Evolutionary conservation across 2,113 vertebrate species (phyloP).

Genomic region (Actenoides hombroni): DNA sequence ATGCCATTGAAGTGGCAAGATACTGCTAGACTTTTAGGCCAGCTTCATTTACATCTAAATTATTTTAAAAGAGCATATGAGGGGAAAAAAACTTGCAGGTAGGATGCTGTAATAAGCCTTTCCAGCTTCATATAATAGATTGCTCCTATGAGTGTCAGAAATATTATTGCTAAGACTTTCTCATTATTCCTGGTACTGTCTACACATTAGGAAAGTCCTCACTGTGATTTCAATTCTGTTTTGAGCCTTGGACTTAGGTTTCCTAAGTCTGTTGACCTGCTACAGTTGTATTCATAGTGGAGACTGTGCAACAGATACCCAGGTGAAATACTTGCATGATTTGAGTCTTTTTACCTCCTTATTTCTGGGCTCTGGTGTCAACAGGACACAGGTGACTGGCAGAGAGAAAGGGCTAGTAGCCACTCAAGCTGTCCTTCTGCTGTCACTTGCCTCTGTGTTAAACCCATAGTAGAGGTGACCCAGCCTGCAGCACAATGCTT

Average conservation of each 20-base stretch:
- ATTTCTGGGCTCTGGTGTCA: neutral
- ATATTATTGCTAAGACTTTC: neutral
- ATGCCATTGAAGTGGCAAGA: neutral
- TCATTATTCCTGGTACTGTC: neutral
- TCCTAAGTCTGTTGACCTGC: neutral
- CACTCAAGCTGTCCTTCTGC: neutral
- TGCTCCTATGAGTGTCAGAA: neutral
- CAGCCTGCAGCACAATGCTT: neutral
- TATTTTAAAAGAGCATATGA: neutral
- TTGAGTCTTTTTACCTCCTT: neutral
- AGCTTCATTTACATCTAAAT: neutral
- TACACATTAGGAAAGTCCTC: neutral
- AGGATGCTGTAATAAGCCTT: neutral
- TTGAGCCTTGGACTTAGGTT: neutral
- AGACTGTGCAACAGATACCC: neutral
- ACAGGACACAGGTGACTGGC: accelerated
- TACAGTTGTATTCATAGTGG: neutral
- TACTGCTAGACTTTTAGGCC: neutral
- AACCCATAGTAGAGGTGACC: neutral
- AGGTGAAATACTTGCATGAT: neutral
- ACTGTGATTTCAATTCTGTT: neutral
- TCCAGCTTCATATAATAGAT: neutral
- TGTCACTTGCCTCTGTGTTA: neutral
- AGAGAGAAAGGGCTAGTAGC: neutral
- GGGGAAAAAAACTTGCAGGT: accelerated